phyloP scores from a whole-genome alignment of 2,888 invertebrate species.

The Helicoverpa assulta region DNA sequence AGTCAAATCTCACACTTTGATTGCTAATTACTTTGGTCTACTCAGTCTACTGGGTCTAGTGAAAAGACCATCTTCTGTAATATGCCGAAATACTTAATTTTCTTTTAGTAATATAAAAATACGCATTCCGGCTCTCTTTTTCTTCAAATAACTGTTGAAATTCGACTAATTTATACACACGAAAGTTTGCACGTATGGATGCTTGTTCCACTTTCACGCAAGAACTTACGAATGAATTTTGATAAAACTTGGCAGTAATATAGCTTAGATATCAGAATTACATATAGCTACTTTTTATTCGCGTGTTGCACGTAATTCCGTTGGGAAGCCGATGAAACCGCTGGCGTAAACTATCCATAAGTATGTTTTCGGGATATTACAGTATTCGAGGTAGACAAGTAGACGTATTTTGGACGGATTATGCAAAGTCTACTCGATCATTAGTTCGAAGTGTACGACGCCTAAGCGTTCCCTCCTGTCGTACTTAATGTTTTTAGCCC shows the following conservation, averaged over 20 bases:
- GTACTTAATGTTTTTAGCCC: conserved; percentile 96
- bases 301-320: too few species aligned
- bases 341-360: neutral
- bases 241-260: too few species aligned
- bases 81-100: neutral
- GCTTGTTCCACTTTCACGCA: too few species aligned
- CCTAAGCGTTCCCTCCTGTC: conserved; percentile 91
- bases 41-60: conserved; percentile 49
- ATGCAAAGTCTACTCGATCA: conserved; percentile 84
- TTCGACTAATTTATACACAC: too few species aligned
- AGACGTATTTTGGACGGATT: conserved; percentile 37
- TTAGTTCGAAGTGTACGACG: conserved; percentile 91
- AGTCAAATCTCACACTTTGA: conserved; percentile 28
- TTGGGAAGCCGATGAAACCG: too few species aligned
- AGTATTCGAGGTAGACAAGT: conserved; percentile 18
- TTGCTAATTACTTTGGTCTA: conserved; percentile 41
- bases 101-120: neutral
- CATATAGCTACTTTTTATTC: too few species aligned
- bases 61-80: conserved; percentile 34
- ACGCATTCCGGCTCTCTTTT: neutral
- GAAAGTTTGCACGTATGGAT: too few species aligned
- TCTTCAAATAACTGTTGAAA: neutral
- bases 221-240: too few species aligned
- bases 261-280: too few species aligned
- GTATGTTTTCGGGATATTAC: conserved; percentile 18